Evolutionary conservation across 2,888 invertebrate genomes (phyloP).

Genomic region (Drosophila phalerata): DNA sequence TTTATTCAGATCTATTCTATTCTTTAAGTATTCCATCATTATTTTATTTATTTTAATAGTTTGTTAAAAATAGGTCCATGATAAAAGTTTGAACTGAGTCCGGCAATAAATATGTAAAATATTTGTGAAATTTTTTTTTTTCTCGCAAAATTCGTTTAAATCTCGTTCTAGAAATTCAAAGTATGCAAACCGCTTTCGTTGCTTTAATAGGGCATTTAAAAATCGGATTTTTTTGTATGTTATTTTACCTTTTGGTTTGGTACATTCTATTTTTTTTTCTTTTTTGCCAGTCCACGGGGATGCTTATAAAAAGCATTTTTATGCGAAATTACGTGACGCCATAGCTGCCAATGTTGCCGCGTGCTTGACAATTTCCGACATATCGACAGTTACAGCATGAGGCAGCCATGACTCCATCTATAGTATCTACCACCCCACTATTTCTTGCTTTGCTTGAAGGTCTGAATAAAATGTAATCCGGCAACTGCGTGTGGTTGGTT

Average conservation of each 20-base stretch:
- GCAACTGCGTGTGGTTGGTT: slow-evolving; percentile 53
- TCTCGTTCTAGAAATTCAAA: not conserved
- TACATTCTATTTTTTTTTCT: slow-evolving; percentile 6
- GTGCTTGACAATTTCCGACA: slow-evolving; percentile 77
- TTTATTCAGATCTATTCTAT: not conserved
- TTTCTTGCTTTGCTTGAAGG: slow-evolving; percentile 27
- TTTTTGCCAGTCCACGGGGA: not conserved
- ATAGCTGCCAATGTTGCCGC: slow-evolving; percentile 35
- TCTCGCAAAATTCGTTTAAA: not conserved
- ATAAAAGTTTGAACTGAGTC: not conserved
- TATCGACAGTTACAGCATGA: slow-evolving; percentile 63
- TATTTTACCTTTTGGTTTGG: slow-evolving; percentile 6
- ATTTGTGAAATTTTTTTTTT: not conserved
- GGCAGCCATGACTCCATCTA: slow-evolving; percentile 16
- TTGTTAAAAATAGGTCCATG: too few relatives aligned
- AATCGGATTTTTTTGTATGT: not conserved
- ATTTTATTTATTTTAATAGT: not conserved
- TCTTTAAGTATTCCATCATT: not conserved
- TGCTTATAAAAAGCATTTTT: slow-evolving; percentile 49
- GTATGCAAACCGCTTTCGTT: not conserved
- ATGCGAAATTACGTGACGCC: slow-evolving; percentile 64
- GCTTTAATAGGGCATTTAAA: slow-evolving; percentile 13
- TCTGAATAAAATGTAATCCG: slow-evolving; percentile 71
- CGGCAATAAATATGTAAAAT: not conserved
- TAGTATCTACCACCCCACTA: slow-evolving; percentile 4